phyloP scores from a whole-genome alignment of 2,888 invertebrate genomes.

The Allygus modestus region DNA sequence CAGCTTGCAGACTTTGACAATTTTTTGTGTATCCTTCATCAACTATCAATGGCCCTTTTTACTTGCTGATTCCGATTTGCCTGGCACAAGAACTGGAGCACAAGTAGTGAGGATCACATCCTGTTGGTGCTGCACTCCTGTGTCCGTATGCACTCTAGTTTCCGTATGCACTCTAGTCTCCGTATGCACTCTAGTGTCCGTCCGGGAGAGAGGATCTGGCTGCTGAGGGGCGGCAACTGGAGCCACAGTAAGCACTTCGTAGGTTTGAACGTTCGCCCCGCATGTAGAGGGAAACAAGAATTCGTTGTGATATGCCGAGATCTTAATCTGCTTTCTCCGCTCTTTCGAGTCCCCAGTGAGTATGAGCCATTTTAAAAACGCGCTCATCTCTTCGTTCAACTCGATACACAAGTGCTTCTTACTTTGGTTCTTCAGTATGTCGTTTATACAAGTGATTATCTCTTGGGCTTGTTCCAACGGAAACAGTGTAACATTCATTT shows the following conservation, averaged over 20 bases:
- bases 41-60: too few species aligned
- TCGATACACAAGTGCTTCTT: slow-evolving; percentile 31
- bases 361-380: slow-evolving; percentile 39
- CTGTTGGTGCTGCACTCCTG: background rate
- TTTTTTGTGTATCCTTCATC: too few species aligned
- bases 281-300: slow-evolving; percentile 35
- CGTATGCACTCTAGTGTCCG: too few species aligned
- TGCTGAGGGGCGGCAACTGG: too few species aligned
- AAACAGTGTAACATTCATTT: slow-evolving; percentile 1
- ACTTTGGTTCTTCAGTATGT: slow-evolving; percentile 12
- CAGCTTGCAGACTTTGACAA: too few species aligned
- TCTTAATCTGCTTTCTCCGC: slow-evolving; percentile 15
- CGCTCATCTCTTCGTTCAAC: slow-evolving; percentile 39
- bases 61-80: too few species aligned
- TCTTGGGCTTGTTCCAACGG: background rate
- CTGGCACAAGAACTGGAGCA: background rate
- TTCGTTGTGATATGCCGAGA: background rate
- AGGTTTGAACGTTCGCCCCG: background rate
- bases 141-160: too few species aligned
- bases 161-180: too few species aligned
- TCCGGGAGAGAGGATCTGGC: too few species aligned
- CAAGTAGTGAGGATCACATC: background rate
- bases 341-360: slow-evolving; percentile 19
- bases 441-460: slow-evolving; percentile 35
- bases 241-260: too few species aligned